phyloP scores from a whole-genome alignment of 1,140 invertebrate genomes.

The Drosophila subobscura region DNA sequence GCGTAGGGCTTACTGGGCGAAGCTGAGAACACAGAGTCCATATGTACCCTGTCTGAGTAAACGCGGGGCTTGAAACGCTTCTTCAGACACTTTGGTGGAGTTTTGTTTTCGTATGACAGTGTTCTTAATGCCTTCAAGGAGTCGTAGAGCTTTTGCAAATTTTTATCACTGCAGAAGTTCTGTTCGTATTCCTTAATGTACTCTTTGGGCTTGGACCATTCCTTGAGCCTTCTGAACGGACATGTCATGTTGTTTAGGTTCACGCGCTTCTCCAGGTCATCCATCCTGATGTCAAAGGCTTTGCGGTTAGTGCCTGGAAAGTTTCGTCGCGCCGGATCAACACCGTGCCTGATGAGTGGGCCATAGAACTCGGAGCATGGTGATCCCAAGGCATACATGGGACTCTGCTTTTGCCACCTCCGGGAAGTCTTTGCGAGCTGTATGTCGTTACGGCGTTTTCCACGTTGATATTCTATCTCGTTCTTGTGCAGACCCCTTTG shows the following conservation, averaged over 20 bases:
- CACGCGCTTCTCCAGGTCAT: constrained; percentile 71
- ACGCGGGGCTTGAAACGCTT: background rate
- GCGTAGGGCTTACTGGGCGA: too few relatives aligned
- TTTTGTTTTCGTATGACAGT: constrained; percentile 15
- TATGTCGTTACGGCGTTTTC: constrained; percentile 54
- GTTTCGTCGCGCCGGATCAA: constrained; percentile 84
- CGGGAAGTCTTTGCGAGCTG: constrained; percentile 47
- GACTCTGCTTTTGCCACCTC: constrained; percentile 76
- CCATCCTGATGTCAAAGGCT: constrained; percentile 73
- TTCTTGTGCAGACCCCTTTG: constrained; percentile 81
- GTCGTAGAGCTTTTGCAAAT: constrained; percentile 73
- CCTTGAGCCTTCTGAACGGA: constrained; percentile 68
- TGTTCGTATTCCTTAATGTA: constrained; percentile 68
- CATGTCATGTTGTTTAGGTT: constrained; percentile 57
- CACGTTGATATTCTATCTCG: constrained; percentile 79
- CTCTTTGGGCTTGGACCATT: constrained; percentile 77
- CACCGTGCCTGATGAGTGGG: constrained; percentile 84
- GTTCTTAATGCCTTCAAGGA: constrained; percentile 47
- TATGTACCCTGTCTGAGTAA: too few relatives aligned
- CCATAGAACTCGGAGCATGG: constrained; percentile 85
- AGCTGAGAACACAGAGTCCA: too few relatives aligned
- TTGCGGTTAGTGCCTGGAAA: constrained; percentile 56
- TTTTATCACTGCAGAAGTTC: constrained; percentile 72
- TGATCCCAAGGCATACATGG: constrained; percentile 84
- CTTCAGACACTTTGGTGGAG: constrained; percentile 45